A percentile compares a stretch with the other conserved stretches of the same genome.
These are phyloP conservation scores for Leptopilina drosophilae DNA, from an alignment of 2,888 invertebrate species.

Conservation along the genomic window DNA sequence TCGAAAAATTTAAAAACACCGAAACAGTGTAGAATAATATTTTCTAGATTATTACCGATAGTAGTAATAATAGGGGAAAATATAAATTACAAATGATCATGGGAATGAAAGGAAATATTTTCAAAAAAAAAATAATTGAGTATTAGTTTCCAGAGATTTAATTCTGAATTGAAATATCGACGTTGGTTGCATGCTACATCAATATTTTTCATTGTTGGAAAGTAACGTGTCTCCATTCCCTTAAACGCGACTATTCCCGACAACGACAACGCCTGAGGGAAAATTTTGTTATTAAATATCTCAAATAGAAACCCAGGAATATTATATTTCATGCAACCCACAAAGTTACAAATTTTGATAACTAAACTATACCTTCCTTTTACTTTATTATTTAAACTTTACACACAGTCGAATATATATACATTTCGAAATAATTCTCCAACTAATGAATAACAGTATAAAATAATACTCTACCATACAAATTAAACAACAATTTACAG, in stretches of 20 bases:
- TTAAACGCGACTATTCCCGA: not conserved
- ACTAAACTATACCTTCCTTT: not conserved
- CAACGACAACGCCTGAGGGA: conserved; percentile 1
- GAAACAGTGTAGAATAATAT: no score
- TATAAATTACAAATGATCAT: no score
- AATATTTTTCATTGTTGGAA: conserved; percentile 13
- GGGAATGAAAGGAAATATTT: no score
- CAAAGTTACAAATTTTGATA: conserved; percentile 7
- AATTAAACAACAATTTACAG: no score
- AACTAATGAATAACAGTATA: no score
- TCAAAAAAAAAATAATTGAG: no score
- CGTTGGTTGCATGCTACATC: not conserved
- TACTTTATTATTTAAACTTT: not conserved
- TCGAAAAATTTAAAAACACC: no score
- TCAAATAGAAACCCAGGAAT: conserved; percentile 20
- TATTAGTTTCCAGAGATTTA: no score
- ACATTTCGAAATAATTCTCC: not conserved
- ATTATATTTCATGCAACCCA: conserved; percentile 9
- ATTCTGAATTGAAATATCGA: conserved; percentile 1
- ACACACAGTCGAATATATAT: not conserved
- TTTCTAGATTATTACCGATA: no score
- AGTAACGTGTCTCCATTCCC: conserved; percentile 4
- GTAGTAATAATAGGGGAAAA: no score
- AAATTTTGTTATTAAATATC: conserved; percentile 20
- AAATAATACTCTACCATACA: no score